Percentiles rank a stretch among this genome's conserved stretches.
Evolutionary conservation across 2,888 invertebrate species (phyloP).

Genomic region (Hesperia comma): DNA sequence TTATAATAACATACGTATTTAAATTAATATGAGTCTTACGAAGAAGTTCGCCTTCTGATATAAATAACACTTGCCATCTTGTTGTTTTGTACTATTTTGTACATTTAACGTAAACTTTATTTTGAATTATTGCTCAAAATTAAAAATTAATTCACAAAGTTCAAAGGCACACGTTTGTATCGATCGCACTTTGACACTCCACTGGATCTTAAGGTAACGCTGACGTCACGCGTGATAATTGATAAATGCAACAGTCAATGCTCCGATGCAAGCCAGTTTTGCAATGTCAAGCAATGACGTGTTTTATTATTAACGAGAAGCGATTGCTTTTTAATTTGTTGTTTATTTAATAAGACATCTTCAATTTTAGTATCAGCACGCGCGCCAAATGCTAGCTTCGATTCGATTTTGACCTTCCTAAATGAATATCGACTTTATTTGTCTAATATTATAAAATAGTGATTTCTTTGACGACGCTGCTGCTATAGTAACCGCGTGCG

Average conservation of each 20-base stretch:
- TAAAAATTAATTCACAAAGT: background rate
- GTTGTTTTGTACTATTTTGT: no score
- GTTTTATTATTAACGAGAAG: background rate
- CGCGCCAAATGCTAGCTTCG: background rate
- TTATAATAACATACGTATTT: no score
- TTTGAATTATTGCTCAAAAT: no score
- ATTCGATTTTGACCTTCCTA: background rate
- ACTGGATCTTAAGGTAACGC: conserved; percentile 20
- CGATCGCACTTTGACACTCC: conserved; percentile 19
- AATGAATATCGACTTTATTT: no score
- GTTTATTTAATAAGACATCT: background rate
- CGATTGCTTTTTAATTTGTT: background rate
- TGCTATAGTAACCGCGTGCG: no score
- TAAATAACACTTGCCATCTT: no score
- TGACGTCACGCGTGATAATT: conserved; percentile 28
- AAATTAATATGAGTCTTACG: no score
- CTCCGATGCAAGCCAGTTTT: conserved; percentile 10
- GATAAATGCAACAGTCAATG: conserved; percentile 29
- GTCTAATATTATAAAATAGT: no score
- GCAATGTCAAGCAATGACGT: conserved; percentile 9
- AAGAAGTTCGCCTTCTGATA: no score
- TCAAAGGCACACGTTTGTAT: conserved; percentile 22
- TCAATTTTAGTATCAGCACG: background rate
- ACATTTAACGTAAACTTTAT: no score
- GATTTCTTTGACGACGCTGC: no score